Conservation (phyloP, 2,113 vertebrate genomes). For the Cyphomyrus discorhynchus region DNA sequence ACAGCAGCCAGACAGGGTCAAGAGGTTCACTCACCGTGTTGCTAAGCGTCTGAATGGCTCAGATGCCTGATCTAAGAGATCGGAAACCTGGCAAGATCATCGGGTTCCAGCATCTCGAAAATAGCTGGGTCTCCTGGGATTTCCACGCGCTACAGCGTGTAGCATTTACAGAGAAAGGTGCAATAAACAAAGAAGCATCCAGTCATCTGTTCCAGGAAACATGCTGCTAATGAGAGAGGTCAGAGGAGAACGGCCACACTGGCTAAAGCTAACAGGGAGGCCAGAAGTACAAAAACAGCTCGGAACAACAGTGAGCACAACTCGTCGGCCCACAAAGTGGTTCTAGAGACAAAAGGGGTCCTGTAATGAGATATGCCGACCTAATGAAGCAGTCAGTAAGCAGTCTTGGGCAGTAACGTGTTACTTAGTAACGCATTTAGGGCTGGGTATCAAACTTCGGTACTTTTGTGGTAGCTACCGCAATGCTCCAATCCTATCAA, state of each 20-base stretch:
- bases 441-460: too few species aligned
- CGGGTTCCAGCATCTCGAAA: neutral
- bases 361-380: neutral
- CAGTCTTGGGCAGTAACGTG: neutral
- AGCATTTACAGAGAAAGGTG: neutral
- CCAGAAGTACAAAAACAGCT: neutral
- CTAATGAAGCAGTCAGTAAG: neutral
- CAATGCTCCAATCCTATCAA: too few species aligned
- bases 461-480: too few species aligned
- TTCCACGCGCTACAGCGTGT: neutral
- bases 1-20: neutral
- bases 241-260: neutral
- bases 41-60: neutral
- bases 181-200: neutral
- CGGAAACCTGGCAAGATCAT: neutral
- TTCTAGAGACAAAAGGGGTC: neutral
- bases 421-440: neutral
- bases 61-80: neutral
- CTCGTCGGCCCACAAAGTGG: neutral
- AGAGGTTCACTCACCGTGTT: neutral
- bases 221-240: neutral
- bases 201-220: neutral
- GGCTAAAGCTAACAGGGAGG: neutral
- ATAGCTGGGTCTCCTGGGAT: neutral
- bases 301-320: neutral